Conservation (phyloP, 2,888 invertebrate species). For the Leptinotarsa haldemani region DNA sequence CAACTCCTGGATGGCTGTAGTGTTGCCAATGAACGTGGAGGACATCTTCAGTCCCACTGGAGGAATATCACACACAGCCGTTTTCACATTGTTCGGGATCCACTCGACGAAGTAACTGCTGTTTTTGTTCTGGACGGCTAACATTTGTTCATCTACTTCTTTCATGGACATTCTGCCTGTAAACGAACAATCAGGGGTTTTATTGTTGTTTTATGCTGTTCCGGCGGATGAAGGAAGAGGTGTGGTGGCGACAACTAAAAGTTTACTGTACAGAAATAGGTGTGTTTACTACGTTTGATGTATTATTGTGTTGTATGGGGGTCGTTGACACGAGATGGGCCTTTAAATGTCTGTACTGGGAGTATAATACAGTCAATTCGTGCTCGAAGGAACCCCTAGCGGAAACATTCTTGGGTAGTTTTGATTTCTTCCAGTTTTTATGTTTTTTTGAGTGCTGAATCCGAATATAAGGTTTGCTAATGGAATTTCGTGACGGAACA, state of each 20-base stretch:
- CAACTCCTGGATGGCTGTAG: slow-evolving; percentile 80
- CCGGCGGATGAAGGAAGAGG: not conserved
- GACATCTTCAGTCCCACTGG: slow-evolving; percentile 82
- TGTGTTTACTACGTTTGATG: not conserved
- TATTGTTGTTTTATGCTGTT: not conserved
- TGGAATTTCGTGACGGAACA: too few relatives aligned
- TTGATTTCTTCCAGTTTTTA: too few relatives aligned
- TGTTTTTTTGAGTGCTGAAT: too few relatives aligned
- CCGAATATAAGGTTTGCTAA: too few relatives aligned
- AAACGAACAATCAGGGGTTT: not conserved
- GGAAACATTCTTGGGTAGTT: too few relatives aligned
- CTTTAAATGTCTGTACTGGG: too few relatives aligned
- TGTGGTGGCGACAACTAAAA: not conserved
- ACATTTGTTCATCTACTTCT: slow-evolving; percentile 82
- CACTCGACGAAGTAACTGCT: slow-evolving; percentile 75
- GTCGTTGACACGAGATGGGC: too few relatives aligned
- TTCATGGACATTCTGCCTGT: slow-evolving; percentile 75
- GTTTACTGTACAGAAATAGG: not conserved
- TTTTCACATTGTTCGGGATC: slow-evolving; percentile 87
- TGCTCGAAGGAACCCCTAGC: too few relatives aligned
- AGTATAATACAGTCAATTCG: too few relatives aligned
- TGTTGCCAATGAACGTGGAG: slow-evolving; percentile 82
- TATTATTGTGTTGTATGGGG: not conserved
- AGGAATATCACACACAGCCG: slow-evolving; percentile 84
- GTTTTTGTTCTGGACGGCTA: slow-evolving; percentile 75